phyloP scores from a whole-genome alignment of 2,888 invertebrate species.

The Dinocampus coccinellae region DNA sequence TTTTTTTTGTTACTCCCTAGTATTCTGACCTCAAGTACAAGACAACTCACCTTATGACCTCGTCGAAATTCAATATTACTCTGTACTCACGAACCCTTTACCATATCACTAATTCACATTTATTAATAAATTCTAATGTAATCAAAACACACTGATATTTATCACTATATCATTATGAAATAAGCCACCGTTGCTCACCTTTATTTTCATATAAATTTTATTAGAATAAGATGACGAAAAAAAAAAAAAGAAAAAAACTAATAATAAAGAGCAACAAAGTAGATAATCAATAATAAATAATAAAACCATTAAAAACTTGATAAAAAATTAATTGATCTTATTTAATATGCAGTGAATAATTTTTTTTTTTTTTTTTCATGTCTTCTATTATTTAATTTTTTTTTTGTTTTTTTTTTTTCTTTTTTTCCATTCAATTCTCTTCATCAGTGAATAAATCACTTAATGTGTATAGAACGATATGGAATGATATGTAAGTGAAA shows the following conservation, averaged over 20 bases:
- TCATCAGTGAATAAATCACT: constrained; percentile 3
- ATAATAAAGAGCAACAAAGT: background rate
- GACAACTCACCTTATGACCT: background rate
- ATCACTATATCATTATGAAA: background rate
- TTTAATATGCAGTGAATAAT: constrained; percentile 1
- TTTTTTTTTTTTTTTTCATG: background rate
- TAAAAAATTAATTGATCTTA: background rate
- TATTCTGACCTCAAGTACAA: background rate
- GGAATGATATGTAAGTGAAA: background rate
- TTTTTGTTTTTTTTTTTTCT: too few relatives aligned
- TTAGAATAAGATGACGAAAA: background rate
- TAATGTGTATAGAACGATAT: background rate
- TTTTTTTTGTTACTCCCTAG: background rate
- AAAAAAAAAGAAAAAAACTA: background rate
- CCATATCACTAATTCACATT: background rate
- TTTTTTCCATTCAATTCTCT: background rate
- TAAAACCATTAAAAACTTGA: background rate
- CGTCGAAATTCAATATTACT: background rate
- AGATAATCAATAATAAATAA: background rate
- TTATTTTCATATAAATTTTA: background rate
- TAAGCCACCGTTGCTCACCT: background rate
- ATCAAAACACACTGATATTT: background rate
- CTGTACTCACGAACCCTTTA: background rate
- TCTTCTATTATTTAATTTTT: background rate
- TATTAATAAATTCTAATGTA: background rate